These are phyloP conservation scores for Morphnarchus princeps DNA, from an alignment of 2,113 vertebrate genomes.

Conservation along the genomic window DNA sequence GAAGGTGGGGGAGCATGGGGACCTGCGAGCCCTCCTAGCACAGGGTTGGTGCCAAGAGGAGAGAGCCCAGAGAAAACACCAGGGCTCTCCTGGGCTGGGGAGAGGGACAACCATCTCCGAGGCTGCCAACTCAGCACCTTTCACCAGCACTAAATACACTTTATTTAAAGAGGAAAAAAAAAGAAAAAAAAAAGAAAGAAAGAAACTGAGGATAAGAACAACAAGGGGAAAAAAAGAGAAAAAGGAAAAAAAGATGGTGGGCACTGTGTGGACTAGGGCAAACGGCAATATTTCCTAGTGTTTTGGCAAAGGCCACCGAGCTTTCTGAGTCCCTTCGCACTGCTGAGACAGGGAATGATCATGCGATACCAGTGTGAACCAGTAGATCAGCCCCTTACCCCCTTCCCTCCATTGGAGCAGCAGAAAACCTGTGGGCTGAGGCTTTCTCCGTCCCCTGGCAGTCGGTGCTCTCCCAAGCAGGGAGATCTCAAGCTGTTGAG, in stretches of 20 bases:
- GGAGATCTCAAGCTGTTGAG: neutral
- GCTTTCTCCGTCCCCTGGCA: neutral
- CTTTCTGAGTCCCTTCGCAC: neutral
- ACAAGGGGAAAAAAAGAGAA: neutral
- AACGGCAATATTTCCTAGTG: neutral
- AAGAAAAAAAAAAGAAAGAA: too few relatives aligned
- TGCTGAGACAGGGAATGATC: neutral
- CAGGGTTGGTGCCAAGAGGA: neutral
- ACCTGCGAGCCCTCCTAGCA: neutral
- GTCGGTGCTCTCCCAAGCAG: neutral
- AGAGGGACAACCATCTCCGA: neutral
- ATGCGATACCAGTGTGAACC: rapidly evolving
- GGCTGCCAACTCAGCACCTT: neutral
- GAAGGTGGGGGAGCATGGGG: neutral
- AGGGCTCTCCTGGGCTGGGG: neutral
- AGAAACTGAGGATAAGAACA: neutral
- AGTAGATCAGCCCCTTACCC: neutral
- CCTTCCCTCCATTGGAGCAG: neutral
- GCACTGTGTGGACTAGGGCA: neutral
- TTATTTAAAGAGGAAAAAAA: neutral
- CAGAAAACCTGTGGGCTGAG: neutral
- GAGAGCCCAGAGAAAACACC: neutral
- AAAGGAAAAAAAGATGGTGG: neutral
- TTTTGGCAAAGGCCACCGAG: neutral
- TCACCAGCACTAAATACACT: conserved; percentile 59